Conservation (phyloP, 2,888 invertebrate species). For the Dryadula phaetusa region DNA sequence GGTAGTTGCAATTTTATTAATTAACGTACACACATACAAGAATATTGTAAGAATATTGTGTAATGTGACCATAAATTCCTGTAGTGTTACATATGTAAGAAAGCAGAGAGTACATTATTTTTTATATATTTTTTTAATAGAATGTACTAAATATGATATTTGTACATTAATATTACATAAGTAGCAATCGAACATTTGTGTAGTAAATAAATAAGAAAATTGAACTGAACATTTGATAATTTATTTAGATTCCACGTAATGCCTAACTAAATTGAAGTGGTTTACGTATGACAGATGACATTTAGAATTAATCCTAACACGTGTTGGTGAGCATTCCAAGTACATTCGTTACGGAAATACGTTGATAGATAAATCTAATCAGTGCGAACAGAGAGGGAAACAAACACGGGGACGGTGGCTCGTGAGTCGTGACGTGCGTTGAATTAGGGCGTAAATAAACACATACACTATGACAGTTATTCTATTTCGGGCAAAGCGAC, state of each 20-base stretch:
- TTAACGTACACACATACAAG: too few relatives aligned
- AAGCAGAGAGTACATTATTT: neutral
- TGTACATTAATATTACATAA: neutral
- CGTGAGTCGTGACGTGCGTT: conserved; percentile 34
- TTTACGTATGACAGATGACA: conserved; percentile 15
- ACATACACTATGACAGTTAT: conserved; percentile 39
- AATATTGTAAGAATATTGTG: too few relatives aligned
- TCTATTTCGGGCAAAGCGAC: conserved; percentile 34
- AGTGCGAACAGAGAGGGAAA: conserved; percentile 26
- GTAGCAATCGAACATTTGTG: neutral
- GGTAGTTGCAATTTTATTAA: neutral
- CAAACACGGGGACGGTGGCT: conserved; percentile 25
- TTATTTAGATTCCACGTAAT: conserved; percentile 3
- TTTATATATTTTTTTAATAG: neutral
- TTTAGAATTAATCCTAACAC: conserved; percentile 25
- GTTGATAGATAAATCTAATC: conserved; percentile 36
- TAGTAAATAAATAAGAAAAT: neutral
- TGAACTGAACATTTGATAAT: neutral
- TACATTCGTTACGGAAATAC: conserved; percentile 25
- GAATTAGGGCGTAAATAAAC: conserved; percentile 40
- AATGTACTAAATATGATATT: neutral
- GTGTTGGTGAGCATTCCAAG: conserved; percentile 26
- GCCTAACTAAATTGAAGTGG: neutral
- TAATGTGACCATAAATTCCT: neutral
- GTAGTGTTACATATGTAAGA: neutral